A percentile compares a stretch with the other conserved stretches of the same genome.
Evolutionary conservation across 2,797 vertebrate genomes (phyloP).

Genomic region (Poecile montanus): DNA sequence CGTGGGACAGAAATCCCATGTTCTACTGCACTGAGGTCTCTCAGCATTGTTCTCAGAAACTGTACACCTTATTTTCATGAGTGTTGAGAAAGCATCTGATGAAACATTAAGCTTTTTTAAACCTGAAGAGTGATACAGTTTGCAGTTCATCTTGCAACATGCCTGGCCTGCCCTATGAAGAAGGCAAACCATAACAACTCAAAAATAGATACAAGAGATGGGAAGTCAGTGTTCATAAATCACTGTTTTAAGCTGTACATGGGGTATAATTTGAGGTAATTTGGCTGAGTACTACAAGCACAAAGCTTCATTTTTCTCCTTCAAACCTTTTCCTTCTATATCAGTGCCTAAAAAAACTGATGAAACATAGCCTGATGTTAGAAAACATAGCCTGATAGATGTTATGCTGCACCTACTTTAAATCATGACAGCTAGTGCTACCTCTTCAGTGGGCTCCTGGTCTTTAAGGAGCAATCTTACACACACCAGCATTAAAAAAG

Average conservation of each 20-base stretch:
- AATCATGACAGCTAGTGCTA: not conserved
- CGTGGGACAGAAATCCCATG: not conserved
- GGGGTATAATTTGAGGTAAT: not conserved
- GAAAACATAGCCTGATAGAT: not conserved
- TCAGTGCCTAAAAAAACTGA: not conserved
- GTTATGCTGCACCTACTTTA: not conserved
- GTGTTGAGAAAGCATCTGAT: not conserved
- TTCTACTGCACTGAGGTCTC: not conserved
- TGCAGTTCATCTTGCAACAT: not conserved
- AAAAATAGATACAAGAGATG: not conserved
- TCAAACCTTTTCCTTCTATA: not conserved
- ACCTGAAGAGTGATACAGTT: not conserved
- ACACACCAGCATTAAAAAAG: not conserved
- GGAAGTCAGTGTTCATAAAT: not conserved
- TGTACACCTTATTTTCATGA: not conserved
- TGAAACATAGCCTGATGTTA: not conserved
- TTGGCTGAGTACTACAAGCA: not conserved
- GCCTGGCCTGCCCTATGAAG: not conserved
- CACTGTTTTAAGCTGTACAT: not conserved
- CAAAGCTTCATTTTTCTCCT: not conserved
- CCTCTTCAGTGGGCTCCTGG: not conserved
- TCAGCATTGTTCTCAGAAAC: not conserved
- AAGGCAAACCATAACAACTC: not conserved
- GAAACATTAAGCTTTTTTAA: not conserved
- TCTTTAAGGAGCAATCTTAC: not conserved